These are phyloP conservation scores for Nansenia antarctica DNA, from an alignment of 2,113 vertebrate genomes.

Conservation along the genomic window DNA sequence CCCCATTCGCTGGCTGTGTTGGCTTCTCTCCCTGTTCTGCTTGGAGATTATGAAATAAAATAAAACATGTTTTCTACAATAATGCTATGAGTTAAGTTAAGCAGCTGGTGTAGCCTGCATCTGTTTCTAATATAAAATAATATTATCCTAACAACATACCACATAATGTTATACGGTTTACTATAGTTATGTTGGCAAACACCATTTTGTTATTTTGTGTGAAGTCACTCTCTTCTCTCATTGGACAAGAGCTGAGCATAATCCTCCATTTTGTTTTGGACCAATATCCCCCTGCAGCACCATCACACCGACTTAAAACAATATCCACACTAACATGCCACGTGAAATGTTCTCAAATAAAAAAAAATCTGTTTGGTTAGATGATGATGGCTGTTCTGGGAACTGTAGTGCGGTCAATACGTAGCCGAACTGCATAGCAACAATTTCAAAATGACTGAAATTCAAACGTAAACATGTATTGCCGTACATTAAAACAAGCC, in stretches of 20 bases:
- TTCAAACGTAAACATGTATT: slow-evolving; percentile 13
- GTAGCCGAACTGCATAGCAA: no score
- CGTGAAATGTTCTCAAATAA: slow-evolving; percentile 40
- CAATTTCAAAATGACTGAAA: slow-evolving; percentile 25
- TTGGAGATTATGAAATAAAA: slow-evolving; percentile 1
- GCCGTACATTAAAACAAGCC: slow-evolving; percentile 37
- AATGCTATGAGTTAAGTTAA: no score
- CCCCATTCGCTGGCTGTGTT: neutral
- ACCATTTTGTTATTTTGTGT: neutral
- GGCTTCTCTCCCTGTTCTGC: slow-evolving; percentile 14
- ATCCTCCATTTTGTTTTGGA: slow-evolving; percentile 76
- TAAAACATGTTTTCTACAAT: no score
- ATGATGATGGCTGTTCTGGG: slow-evolving; percentile 31
- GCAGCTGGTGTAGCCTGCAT: neutral
- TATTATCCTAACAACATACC: no score
- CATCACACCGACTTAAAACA: slow-evolving; percentile 35
- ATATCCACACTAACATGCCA: slow-evolving; percentile 33
- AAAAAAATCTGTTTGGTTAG: slow-evolving; percentile 22
- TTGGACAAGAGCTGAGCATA: slow-evolving; percentile 49
- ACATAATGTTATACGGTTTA: neutral
- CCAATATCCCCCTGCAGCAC: slow-evolving; percentile 47
- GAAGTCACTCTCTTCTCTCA: slow-evolving; percentile 39
- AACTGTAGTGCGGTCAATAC: neutral
- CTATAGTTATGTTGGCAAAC: slow-evolving; percentile 15
- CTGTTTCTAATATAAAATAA: no score